phyloP scores from a whole-genome alignment of 2,113 vertebrate species.

The Suricata suricatta region DNA sequence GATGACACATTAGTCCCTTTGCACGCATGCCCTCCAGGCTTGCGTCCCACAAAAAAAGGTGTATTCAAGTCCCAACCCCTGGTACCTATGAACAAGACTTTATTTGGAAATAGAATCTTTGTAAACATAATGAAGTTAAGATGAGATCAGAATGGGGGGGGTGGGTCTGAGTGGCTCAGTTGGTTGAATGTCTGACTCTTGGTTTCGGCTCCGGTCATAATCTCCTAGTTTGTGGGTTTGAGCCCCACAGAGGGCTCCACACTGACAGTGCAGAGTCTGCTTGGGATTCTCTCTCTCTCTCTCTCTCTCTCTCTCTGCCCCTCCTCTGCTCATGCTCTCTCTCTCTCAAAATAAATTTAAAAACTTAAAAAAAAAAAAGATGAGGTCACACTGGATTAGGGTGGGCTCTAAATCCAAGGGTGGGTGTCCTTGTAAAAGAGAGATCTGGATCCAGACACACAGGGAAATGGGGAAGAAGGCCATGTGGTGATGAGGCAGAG shows the following conservation, averaged over 20 bases:
- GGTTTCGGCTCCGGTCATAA: neutral
- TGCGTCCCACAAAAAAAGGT: neutral
- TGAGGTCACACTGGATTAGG: neutral
- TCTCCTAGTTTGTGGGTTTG: no score
- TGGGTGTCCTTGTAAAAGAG: neutral
- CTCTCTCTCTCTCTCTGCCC: no score
- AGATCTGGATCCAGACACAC: neutral
- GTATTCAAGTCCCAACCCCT: neutral
- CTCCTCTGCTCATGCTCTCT: no score
- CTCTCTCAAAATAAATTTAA: neutral
- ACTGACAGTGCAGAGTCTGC: no score
- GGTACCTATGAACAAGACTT: neutral
- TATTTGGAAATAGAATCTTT: no score
- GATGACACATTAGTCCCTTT: neutral
- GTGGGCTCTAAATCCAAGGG: neutral
- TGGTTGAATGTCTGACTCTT: no score
- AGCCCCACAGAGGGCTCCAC: no score
- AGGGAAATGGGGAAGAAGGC: neutral
- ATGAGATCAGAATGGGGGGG: no score
- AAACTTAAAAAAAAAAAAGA: neutral
- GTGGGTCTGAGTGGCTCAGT: no score
- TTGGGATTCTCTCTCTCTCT: no score
- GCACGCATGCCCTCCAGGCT: accelerated
- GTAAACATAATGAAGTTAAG: no score
- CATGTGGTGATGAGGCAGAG: neutral